phyloP scores from a whole-genome alignment of 2,113 vertebrate species.

The Albula goreensis region DNA sequence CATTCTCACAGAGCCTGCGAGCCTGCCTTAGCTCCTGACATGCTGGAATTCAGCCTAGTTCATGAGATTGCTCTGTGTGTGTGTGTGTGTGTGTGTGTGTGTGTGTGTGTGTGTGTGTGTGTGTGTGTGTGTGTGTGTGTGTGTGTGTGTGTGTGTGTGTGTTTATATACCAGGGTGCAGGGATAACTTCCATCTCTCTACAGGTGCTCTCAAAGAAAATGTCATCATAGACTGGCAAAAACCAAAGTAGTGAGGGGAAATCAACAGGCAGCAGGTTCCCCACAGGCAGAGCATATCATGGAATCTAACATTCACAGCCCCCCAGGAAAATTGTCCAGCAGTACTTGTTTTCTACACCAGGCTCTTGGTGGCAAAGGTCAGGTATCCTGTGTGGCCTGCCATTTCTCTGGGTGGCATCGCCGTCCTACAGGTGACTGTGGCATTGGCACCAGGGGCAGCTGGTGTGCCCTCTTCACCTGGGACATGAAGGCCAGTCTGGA shows the following conservation, averaged over 20 bases:
- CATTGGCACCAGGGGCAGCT: conserved; percentile 40
- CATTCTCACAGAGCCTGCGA: not conserved
- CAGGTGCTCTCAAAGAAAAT: not conserved
- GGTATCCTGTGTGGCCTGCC: conserved; percentile 93
- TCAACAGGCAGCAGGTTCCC: no score
- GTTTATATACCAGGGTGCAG: not conserved
- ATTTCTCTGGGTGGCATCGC: conserved; percentile 80
- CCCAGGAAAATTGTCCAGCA: not conserved
- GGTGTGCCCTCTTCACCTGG: conserved; percentile 39
- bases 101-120: not conserved
- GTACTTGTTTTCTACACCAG: conserved; percentile 64
- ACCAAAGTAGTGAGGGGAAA: not conserved
- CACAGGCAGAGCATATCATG: not conserved
- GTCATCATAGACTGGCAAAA: not conserved
- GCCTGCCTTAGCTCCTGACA: no score
- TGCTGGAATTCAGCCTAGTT: not conserved
- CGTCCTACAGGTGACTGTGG: conserved; percentile 74
- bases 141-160: not conserved
- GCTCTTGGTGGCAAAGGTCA: conserved; percentile 92
- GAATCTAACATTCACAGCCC: not conserved
- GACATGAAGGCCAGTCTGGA: conserved; percentile 44
- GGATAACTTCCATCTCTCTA: not conserved
- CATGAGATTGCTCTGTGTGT: not conserved
- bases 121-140: not conserved
- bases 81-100: conserved; percentile 4